Base-by-base conservation (phyloP, 2,113 vertebrate genomes). In the Amblyopsis rosae region DNA sequence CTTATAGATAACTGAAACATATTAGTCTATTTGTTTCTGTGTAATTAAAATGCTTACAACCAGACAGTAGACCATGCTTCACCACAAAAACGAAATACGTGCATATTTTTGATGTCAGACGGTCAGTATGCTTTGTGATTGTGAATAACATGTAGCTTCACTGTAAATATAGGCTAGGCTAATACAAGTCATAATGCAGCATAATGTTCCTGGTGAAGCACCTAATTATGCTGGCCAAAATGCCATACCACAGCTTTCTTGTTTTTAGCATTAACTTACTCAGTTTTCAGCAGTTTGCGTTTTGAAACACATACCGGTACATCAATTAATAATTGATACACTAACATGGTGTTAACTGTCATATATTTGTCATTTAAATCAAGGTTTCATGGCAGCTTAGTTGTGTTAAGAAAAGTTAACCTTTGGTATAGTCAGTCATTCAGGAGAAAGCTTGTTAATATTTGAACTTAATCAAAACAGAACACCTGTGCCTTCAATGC, bases 321-420 rank as follows among this genome's bases (percentile, higher is more conserved):
- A 76, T 45, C 72, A 71, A 69, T 76, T 82, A 65, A 67, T 54
- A 6, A 12, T 67, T 54, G 70, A 68, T 70, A 57, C 70, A 81
- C 72, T 59, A 69, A 10, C 47, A 61, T 13, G 0, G 3, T 16
- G n/a, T 70, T 75, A 76, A 81, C 60, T 79, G 83, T 53, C 79
- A 75, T 69, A 58, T 77, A 69, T 79, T 85, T 86, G 83, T 82
- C 82, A 50, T 46, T 59, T 69, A 48, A 82, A 87, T 56, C 26
- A 62, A 69, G 57, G 62, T 51, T 12, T 47, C 59, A 49, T 16
- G 16, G n/a, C 46, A 47, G 73, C 73, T 78, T 60, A 62, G 62
- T 80, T 76, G 63, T 66, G 64, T 45, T 63, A 70, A 68, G 75
- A 73, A 77, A 41, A 41, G 35, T 41, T 6, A 41, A 41, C 19